Evolutionary conservation across 2,888 invertebrate genomes (phyloP).

Genomic region (Trichogramma evanescens): DNA sequence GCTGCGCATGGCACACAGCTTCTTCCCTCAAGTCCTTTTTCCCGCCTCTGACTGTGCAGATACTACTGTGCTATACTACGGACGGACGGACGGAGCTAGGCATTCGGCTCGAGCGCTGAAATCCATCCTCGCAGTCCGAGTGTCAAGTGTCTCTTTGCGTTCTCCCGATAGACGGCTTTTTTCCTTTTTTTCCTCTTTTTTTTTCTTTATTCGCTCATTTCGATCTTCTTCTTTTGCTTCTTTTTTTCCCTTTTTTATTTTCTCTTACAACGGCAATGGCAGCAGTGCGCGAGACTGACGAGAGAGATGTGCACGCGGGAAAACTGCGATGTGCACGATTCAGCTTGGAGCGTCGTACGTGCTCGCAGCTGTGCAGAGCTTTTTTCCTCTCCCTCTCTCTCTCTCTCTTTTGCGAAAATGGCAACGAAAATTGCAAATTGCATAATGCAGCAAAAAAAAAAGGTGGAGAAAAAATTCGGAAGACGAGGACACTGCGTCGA

Average conservation of each 20-base stretch:
- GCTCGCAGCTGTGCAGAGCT: too few relatives aligned
- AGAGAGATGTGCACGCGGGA: too few relatives aligned
- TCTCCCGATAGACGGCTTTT: background rate
- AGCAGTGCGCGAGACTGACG: too few relatives aligned
- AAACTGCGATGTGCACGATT: too few relatives aligned
- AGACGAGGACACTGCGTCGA: background rate
- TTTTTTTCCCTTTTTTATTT: background rate
- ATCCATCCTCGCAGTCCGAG: slow-evolving; percentile 28
- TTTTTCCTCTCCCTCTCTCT: too few relatives aligned
- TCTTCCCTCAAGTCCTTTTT: slow-evolving; percentile 4
- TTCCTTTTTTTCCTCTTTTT: slow-evolving; percentile 9
- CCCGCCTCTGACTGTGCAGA: too few relatives aligned
- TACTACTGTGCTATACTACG: slow-evolving; percentile 23
- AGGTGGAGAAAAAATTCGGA: background rate
- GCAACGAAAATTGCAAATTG: too few relatives aligned
- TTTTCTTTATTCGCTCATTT: slow-evolving; percentile 13
- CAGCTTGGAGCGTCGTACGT: too few relatives aligned
- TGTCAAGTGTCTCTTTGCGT: slow-evolving; percentile 37
- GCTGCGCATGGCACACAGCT: slow-evolving; percentile 18
- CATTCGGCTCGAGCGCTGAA: slow-evolving; percentile 14
- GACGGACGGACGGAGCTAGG: slow-evolving; percentile 20
- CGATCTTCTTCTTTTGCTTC: slow-evolving; percentile 5
- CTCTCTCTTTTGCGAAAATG: too few relatives aligned
- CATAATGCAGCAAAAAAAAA: background rate
- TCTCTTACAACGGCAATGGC: background rate